These are phyloP conservation scores for Morpho achilles DNA, from an alignment of 2,888 invertebrate species.

Conservation along the genomic window DNA sequence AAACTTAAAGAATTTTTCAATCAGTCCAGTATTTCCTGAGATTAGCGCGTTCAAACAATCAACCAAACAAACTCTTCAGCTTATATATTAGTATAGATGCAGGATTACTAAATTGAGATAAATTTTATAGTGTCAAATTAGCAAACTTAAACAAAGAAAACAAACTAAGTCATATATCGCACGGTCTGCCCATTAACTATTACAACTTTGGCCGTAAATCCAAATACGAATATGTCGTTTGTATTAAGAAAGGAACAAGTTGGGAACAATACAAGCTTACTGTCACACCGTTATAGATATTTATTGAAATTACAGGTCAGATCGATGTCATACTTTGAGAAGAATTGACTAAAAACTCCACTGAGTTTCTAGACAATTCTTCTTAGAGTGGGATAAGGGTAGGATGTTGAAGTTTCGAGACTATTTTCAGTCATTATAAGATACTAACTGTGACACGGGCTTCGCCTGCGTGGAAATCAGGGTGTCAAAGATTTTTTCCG, in stretches of 20 bases:
- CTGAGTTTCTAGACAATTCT: too few species aligned
- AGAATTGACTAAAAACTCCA: not conserved
- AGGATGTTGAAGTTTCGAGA: too few species aligned
- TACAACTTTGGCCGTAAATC: conserved; percentile 64
- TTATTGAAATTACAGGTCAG: not conserved
- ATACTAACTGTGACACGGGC: too few species aligned
- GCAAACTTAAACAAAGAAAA: conserved; percentile 46
- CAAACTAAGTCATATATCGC: conserved; percentile 47
- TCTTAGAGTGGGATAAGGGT: too few species aligned
- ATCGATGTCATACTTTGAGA: not conserved
- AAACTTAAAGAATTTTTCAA: too few species aligned
- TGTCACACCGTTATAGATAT: conserved; percentile 30
- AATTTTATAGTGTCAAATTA: conserved; percentile 40
- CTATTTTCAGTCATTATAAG: too few species aligned
- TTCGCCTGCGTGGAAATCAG: too few species aligned
- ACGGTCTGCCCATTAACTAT: conserved; percentile 53
- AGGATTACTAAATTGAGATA: not conserved
- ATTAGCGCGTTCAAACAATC: too few species aligned
- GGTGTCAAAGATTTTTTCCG: too few species aligned
- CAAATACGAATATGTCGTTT: conserved; percentile 70
- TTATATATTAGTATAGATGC: too few species aligned
- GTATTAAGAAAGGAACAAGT: conserved; percentile 38
- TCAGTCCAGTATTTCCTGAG: too few species aligned
- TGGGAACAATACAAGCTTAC: conserved; percentile 34
- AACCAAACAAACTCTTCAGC: too few species aligned